Evolutionary conservation across 2,888 invertebrate genomes (phyloP).

Genomic region (Xestia c-nigrum): DNA sequence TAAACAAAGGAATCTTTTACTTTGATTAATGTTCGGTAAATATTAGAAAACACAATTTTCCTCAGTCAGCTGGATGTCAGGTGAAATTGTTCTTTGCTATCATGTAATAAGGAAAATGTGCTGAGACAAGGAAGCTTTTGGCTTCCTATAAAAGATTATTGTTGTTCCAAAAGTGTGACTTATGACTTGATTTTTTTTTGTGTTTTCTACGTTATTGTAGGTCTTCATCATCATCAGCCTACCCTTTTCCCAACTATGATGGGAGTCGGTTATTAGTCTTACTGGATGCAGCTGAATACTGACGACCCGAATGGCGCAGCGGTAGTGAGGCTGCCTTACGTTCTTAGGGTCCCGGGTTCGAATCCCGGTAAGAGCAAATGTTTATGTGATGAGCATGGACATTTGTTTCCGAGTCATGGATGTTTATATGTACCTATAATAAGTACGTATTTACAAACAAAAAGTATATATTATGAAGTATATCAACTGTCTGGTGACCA

Average conservation of each 20-base stretch:
- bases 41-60: conserved; percentile 59
- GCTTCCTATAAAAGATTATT: conserved; percentile 13
- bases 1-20: conserved; percentile 62
- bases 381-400: no score
- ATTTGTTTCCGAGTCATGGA: no score
- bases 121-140: background rate
- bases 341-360: no score
- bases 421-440: no score
- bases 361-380: no score
- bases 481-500: no score
- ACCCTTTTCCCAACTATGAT: background rate
- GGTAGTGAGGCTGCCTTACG: no score
- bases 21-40: conserved; percentile 63
- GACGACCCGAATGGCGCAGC: no score
- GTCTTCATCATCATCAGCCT: background rate
- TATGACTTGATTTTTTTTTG: conserved; percentile 1
- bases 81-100: conserved; percentile 43
- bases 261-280: background rate
- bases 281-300: background rate
- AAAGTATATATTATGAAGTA: no score
- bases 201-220: background rate
- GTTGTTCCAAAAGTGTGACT: background rate
- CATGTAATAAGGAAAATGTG: conserved; percentile 42
- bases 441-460: no score
- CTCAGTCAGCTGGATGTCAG: conserved; percentile 60